Base-by-base conservation (phyloP, 2,888 invertebrate genomes). In the Auanema freiburgensis region DNA sequence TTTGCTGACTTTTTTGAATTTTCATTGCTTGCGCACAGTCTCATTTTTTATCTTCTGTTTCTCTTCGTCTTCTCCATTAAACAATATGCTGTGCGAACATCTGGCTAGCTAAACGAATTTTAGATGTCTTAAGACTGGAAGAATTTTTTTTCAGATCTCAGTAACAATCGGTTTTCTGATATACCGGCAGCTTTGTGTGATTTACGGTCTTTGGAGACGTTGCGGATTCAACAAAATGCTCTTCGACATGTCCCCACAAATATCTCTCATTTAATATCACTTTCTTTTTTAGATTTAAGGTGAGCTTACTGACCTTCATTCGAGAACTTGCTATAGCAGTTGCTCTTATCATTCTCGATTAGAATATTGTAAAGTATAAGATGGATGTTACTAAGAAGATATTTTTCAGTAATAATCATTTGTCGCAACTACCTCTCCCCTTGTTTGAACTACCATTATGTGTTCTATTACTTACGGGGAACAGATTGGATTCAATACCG, bases 81-180 rank as follows among this genome's bases (percentile, higher is more conserved):
- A 33, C 33, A 3, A 33, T 33, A 33, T 33, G 33, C 33, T 33
- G 33, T 33, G 33, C 33, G 33, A 33, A 33, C 33, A 33, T 33
- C 33, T 33, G 33, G 33, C 33, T 5, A 33, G 21, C 46, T 46
- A 10, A 3, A 16, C 16, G 21, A 57, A n/a, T 42, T 50, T 43
- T 42, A 42, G 21, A 42, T 43, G 44, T 43, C 43, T 42, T 16
- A 43, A 18, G n/a, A 23, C 42, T 25, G 21, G 14, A 54, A 10
- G n/a, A 18, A 16, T 12, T 21, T 14, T 25, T 24, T 65, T 73
- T 46, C 67, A 74, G 74, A 74, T 63, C 57, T 74, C 43, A 67
- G 68, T 57, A 69, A 64, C 59, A 74, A 74, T 44, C 67, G 66
- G 14, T 51, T 74, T 41, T 55, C 65, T 14, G 67, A 66, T 43